Base-by-base conservation (phyloP, 2,797 vertebrate species). In the Platyrinchus mystaceus region DNA sequence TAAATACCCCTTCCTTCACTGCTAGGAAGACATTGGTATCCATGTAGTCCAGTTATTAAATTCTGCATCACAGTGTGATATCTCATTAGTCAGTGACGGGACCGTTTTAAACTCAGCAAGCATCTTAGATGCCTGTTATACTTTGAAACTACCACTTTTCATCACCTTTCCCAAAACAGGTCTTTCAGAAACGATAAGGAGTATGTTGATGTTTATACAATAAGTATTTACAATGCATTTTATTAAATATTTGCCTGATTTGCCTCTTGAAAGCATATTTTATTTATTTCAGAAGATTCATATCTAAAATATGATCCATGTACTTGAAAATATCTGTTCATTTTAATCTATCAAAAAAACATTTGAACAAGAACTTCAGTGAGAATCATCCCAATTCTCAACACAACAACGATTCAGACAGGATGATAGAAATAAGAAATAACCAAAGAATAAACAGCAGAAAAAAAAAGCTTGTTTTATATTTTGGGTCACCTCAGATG, bases 1-100 rank as follows among this genome's bases (percentile, higher is more conserved):
- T 93, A 94, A 92, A 93, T 94, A 49, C n/a, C n/a, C 79, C 49
- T 49, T 87, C 11, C 14, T 55, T 79, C 55, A 88, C 63, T n/a
- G 52, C 67, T 81, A 70, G 23, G 73, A 90, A 93, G 62, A 84
- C 23, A 24, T 19, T 60, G 22, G 64, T 79, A 94, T 84, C 67
- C 44, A 34, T 77, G 71, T 67, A 89, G 67, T 34, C 80, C 59
- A 41, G 71, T 81, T 94, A 90, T 87, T 93, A 87, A 70, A 93
- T 89, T 96, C 52, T 94, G 70, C 63, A 82, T 44, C 93, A 95
- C 83, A 70, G 89, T 92, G 87, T 96, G 91, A 63, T 93, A 96
- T 80, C 74, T 96, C 88, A 93, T 97, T 96, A 96, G 95, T 92
- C 73, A 93, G 36, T 58, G 83, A 43, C 2, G 3, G n/a, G 74